These are phyloP conservation scores for Zalophus californianus DNA, from an alignment of 2,797 vertebrate species.

Conservation along the genomic window DNA sequence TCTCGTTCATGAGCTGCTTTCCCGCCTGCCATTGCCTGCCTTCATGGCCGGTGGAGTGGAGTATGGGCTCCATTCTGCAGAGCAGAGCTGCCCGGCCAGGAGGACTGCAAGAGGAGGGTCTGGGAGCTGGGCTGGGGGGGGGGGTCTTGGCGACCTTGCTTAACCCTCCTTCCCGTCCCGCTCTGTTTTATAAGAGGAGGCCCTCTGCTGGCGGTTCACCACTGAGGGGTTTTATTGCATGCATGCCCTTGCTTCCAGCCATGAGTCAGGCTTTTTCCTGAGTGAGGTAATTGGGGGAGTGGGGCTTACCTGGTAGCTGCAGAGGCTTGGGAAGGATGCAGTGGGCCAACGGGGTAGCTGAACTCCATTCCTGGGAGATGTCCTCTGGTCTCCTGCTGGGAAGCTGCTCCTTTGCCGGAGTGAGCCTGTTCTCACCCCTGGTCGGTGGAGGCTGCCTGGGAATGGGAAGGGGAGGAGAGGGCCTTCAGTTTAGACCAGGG, in stretches of 20 bases:
- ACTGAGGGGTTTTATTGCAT: accelerated
- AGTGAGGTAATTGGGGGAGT: accelerated
- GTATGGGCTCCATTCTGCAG: not conserved
- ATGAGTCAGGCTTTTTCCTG: not conserved
- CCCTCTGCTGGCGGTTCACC: accelerated
- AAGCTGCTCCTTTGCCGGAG: not conserved
- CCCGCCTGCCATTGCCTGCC: not conserved
- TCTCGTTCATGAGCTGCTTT: not conserved
- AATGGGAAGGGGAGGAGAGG: too few species aligned
- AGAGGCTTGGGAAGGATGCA: not conserved
- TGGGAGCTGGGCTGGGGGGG: not conserved
- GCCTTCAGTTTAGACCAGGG: not conserved
- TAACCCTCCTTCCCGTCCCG: not conserved
- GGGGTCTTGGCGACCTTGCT: not conserved
- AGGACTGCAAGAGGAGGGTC: not conserved
- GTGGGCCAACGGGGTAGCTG: not conserved
- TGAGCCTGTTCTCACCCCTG: not conserved
- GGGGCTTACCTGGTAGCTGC: not conserved
- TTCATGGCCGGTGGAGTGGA: not conserved
- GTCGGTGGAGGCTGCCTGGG: not conserved
- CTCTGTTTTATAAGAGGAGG: accelerated
- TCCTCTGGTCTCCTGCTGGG: not conserved
- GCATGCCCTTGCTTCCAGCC: not conserved
- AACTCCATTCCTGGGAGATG: not conserved
- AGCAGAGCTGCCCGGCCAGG: too few species aligned